Evolutionary conservation across 2,888 invertebrate species (phyloP), one percentile per base, ranked within the genome.

Genomic region (Homarus gammarus): DNA sequence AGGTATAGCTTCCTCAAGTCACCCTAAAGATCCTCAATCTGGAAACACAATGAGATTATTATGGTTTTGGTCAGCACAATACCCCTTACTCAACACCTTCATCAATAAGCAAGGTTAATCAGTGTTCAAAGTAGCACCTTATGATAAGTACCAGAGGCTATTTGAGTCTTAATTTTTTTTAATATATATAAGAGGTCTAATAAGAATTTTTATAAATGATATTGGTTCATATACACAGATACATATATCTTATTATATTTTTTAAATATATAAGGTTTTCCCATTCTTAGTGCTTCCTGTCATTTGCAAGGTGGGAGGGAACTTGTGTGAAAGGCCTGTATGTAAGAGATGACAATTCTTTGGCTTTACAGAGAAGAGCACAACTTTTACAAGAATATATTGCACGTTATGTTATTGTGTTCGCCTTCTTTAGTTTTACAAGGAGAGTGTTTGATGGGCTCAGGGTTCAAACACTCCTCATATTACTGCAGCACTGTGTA

Each of bases 131-230:
- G 61, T 64, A 81, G 44, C 38, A 81, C 81, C 64, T 81, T 61
- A n/a, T 64, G 61, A n/a, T 61, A 79, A 61, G 38, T 61, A 81
- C 31, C 81, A 64, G 81, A 81, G 81, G 81, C 81, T 81, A 81
- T 81, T 61, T 38, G n/a, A 75, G 75, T 75, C 75, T 64, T 64
- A 3, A 64, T 61, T 38, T 81, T 81, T 81, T 81, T 81, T 33
- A 56, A 79, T 36, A 79, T 56, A 38, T 56, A 81, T 81, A 81
- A 81, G 81, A 81, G 64, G 38, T 81, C 36, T 64, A 81, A 44
- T 6, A 81, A 61, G 81, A 81, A 81, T 56, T 81, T 81, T 61
- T 81, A 81, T 81, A 81, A 64, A 40, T 56, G 22, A 81, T 81
- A 81, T 61, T 61, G 56, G 61, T 81, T 61, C 61, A 81, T 56